Conservation (phyloP, 2,113 vertebrate species). For the Larimichthys crocea region DNA sequence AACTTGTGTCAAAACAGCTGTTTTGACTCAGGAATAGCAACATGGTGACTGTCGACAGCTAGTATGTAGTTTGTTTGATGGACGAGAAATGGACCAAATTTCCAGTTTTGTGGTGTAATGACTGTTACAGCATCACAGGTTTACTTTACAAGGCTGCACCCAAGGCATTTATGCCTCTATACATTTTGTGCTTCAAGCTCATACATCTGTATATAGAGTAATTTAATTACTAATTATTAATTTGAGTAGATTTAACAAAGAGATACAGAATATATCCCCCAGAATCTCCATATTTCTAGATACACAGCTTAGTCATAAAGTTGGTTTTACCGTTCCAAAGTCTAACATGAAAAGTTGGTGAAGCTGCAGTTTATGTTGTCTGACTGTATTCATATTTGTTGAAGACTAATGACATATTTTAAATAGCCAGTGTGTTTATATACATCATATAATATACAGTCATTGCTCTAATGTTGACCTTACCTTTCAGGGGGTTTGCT, state of each 20-base stretch:
- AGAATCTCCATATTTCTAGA: no score
- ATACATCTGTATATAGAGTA: no score
- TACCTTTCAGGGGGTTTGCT: constrained; percentile 89
- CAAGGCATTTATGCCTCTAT: no score
- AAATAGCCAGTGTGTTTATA: neutral
- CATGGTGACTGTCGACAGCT: neutral
- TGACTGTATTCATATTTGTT: neutral
- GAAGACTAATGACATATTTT: neutral
- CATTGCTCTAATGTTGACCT: constrained; percentile 31
- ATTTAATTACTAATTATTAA: no score
- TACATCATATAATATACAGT: neutral
- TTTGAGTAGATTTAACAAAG: neutral
- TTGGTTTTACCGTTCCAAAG: neutral
- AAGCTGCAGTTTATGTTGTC: neutral
- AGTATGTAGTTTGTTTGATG: no score
- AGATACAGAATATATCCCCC: no score
- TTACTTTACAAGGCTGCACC: no score
- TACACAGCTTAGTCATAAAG: neutral
- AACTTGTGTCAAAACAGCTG: no score
- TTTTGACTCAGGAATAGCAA: neutral
- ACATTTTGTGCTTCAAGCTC: no score
- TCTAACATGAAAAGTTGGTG: neutral
- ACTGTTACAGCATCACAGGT: no score
- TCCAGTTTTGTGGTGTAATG: no score
- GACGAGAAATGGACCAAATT: no score